A percentile compares a stretch with the other conserved stretches of the same genome.
phyloP scores from a whole-genome alignment of 2,888 invertebrate species.

The Sipha maydis region DNA sequence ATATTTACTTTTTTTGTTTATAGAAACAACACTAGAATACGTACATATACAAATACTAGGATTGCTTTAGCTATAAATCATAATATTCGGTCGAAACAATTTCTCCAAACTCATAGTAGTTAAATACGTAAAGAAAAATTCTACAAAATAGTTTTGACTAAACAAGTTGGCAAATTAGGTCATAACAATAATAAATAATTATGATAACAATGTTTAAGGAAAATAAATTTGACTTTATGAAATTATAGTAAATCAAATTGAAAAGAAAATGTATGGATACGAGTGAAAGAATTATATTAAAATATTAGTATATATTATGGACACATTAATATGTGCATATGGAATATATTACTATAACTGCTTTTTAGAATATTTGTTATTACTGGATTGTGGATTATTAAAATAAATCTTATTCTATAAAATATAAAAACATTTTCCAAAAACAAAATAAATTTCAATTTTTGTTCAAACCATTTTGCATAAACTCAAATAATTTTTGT shows the following conservation, averaged over 20 bases:
- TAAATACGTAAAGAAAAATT: background rate
- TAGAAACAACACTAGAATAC: background rate
- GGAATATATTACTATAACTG: background rate
- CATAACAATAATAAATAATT: background rate
- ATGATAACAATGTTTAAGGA: background rate
- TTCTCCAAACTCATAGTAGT: background rate
- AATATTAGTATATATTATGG: background rate
- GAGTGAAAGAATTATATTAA: background rate
- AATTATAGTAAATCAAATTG: conserved; percentile 1
- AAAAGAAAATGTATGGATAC: background rate
- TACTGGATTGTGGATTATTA: background rate
- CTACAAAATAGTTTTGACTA: background rate
- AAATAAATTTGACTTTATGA: background rate
- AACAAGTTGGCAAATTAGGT: background rate
- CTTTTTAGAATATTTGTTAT: background rate
- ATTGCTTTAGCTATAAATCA: background rate
- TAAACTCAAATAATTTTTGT: background rate
- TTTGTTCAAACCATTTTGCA: background rate
- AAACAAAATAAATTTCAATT: background rate
- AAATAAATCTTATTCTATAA: background rate
- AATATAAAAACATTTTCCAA: background rate
- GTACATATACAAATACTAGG: too few relatives aligned
- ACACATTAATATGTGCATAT: background rate
- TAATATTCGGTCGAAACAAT: background rate
- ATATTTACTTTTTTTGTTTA: background rate